Percentiles rank a stretch among this genome's conserved stretches.
Conservation (phyloP, 2,797 vertebrate genomes). For the Pogoniulus pusillus region DNA sequence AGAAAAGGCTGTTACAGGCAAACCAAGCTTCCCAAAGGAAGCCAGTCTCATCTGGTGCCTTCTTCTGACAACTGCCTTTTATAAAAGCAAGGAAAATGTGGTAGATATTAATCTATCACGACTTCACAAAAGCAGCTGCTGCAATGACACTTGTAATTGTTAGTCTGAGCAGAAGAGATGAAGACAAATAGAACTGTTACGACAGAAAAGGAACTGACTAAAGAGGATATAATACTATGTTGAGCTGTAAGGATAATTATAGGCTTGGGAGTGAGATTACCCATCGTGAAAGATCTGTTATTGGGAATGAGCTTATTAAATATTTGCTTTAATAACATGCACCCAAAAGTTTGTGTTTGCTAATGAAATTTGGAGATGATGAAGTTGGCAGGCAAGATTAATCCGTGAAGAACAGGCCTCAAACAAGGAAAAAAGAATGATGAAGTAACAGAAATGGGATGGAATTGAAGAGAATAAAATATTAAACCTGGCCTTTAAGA, state of each 20-base stretch:
- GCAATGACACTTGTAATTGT: slow-evolving; percentile 41
- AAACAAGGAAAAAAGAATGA: not conserved
- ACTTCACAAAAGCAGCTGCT: slow-evolving; percentile 50
- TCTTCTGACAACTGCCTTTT: slow-evolving; percentile 1
- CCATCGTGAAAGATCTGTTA: slow-evolving; percentile 23
- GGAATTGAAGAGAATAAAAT: not conserved
- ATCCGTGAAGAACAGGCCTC: not conserved
- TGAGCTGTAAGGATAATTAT: slow-evolving; percentile 46
- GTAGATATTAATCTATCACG: slow-evolving; percentile 35
- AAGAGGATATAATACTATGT: slow-evolving; percentile 31
- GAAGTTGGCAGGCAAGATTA: not conserved
- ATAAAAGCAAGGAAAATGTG: not conserved
- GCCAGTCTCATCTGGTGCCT: not conserved
- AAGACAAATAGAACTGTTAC: slow-evolving; percentile 50
- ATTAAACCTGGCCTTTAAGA: not conserved
- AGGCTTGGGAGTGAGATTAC: slow-evolving; percentile 28
- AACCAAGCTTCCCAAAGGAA: not conserved
- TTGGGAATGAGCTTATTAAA: slow-evolving; percentile 33
- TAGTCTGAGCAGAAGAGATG: slow-evolving; percentile 32
- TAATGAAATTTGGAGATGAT: slow-evolving; percentile 32
- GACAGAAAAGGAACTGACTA: slow-evolving; percentile 35
- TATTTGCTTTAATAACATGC: slow-evolving; percentile 40
- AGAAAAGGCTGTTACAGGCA: not conserved
- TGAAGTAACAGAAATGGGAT: not conserved
- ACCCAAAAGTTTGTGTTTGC: slow-evolving; percentile 11